Conservation (phyloP, 1,140 invertebrate species). For the Agraylea sexmaculata region DNA sequence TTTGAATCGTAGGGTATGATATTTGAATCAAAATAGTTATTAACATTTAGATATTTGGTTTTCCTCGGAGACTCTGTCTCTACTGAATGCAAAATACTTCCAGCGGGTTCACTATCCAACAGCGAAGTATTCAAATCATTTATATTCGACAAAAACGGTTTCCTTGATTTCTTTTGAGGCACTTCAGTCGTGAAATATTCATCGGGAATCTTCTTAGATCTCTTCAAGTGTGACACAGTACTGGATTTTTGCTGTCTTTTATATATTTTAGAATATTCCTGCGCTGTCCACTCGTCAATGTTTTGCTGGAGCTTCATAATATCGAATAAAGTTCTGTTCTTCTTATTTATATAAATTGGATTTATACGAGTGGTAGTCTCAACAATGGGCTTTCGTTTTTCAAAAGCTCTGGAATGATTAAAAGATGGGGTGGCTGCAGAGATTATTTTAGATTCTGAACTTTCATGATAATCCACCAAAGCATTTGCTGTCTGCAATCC, state of each 20-base stretch:
- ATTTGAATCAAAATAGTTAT: conserved; percentile 12
- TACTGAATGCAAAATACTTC: conserved; percentile 39
- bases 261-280: conserved; percentile 51
- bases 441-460: conserved; percentile 21
- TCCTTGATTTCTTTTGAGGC: conserved; percentile 22
- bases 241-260: conserved; percentile 35
- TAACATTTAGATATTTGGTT: conserved; percentile 20
- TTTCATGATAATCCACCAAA: conserved; percentile 18
- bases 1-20: conserved; percentile 2
- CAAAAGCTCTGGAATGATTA: conserved; percentile 19
- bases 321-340: conserved; percentile 48
- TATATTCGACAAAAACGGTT: conserved; percentile 16
- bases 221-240: conserved; percentile 42
- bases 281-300: conserved; percentile 74
- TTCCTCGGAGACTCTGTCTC: conserved; percentile 28
- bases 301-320: conserved; percentile 63
- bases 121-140: conserved; percentile 30
- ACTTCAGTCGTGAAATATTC: conserved; percentile 59
- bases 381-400: conserved; percentile 10
- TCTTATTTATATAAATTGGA: conserved; percentile 21
- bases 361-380: conserved; percentile 15
- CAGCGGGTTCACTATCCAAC: conserved; percentile 44
- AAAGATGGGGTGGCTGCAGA: conserved; percentile 14
- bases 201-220: conserved; percentile 61
- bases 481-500: conserved; percentile 14